Evolutionary conservation across 2,888 invertebrate genomes (phyloP), one percentile per base, ranked within the genome.

Genomic region (Spodoptera littoralis): DNA sequence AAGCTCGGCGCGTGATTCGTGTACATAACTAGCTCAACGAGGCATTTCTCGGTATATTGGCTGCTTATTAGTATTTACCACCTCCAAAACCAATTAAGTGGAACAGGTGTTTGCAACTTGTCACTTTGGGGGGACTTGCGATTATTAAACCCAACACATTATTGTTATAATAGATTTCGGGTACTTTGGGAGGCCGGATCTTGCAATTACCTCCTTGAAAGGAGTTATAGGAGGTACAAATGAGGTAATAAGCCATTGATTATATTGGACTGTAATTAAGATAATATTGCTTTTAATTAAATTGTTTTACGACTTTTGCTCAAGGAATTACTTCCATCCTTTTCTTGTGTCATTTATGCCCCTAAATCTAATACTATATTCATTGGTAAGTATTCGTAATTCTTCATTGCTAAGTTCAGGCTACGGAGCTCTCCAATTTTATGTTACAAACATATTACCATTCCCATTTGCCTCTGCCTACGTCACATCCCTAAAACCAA

Each of bases 1-100:
- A 36, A 36, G 36, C 36, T 36, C 9, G 6, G 36, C 9, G 36
- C 36, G 36, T 36, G 36, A 36, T 36, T 36, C 2, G 5, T 36
- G 36, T 36, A 36, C 36, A 36, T 36, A 36, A 36, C 36, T 8
- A 36, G 36, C 9, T 36, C 36, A 36, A 36, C 8, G 36, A 36
- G 8, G 36, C 36, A 36, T 36, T 36, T 49, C 48, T 42, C 56
- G 41, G 62, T 62, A 73, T 62, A 78, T 78, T 77, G 76, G 65
- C 62, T 65, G 54, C 65, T 73, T 73, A 72, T 70, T 70, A 70
- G 65, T 73, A 67, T 79, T 79, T 79, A 77, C 76, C 70, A 70
- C 73, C 58, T 70, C 60, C 57, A 60, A 72, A 73, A 61, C 64
- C 77, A 73, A 77, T 79, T 76, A 65, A 53, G 55, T 42, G 79